Base-by-base conservation (phyloP, 30 jellyfish, hydroid and myxozoan genomes). In the Hydractinia symbiolongicarpus region DNA sequence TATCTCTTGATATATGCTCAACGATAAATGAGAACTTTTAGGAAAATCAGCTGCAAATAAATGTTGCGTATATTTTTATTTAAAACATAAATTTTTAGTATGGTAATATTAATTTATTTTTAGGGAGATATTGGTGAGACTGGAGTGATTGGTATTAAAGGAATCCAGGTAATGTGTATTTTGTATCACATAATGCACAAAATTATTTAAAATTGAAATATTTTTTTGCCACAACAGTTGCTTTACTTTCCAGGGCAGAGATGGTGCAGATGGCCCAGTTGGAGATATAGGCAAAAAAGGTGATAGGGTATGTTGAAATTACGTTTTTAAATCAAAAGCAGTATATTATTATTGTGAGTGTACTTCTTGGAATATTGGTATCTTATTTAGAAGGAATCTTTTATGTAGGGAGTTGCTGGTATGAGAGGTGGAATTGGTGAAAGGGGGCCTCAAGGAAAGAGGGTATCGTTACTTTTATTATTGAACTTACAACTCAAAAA, bases 381-480 rank as follows among this genome's bases (percentile, higher is more conserved):
- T 11, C 69, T 58, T 7, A 5, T 64, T 64, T 7, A 64, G 44
- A 30, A 30, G 1, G 0, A n/a, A 1, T 64, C 4, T 8, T 64
- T 64, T 64, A 64, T 13, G 16, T 13, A 64, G 74, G 74, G 74
- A 7, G 74, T 51, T n/a, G 52, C 74, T 6, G 74, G 74, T n/a
- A 64, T 44, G 52, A 64, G 74, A 64, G 74, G 74, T n/a, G 74
- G 74, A 64, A 64, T 64, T 64, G 74, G 74, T 64, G 74, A 64
- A 64, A 64, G 40, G 5, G 74, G 74, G 1, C 74, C 74, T 7
- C 74, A 64, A 51, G 74, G 74, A n/a, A 64, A 64, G 74, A 64
- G 74, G 40, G 74, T 64, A 64, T n/a, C 5, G 44, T 30, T 30
- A 30, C 0, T 30, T 0, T 30, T 30, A 30, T 30, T 30, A 30